These are phyloP conservation scores for Coelopa pilipes DNA, from an alignment of 2,888 invertebrate species.

Conservation along the genomic window DNA sequence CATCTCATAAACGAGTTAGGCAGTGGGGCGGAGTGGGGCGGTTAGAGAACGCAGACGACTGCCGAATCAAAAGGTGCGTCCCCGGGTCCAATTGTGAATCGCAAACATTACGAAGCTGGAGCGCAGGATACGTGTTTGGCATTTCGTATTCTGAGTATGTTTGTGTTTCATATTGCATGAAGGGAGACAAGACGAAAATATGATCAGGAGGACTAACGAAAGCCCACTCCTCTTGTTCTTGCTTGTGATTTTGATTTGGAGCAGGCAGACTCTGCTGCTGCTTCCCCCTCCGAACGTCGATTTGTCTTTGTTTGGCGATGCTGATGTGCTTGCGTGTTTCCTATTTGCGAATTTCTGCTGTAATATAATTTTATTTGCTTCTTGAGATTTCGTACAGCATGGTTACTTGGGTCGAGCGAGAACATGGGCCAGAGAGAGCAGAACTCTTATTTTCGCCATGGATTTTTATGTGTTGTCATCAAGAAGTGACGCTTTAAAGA, in stretches of 20 bases:
- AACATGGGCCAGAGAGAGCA: neutral
- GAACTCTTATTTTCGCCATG: neutral
- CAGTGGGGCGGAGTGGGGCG: neutral
- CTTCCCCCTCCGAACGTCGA: neutral
- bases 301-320: neutral
- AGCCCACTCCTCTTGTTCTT: neutral
- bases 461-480: too few relatives aligned
- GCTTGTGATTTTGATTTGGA: neutral
- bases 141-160: slow-evolving; percentile 12
- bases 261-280: too few relatives aligned
- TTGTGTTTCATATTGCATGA: neutral
- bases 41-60: slow-evolving; percentile 2
- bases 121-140: slow-evolving; percentile 29
- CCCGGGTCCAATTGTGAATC: neutral
- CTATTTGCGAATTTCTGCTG: slow-evolving; percentile 9
- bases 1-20: slow-evolving; percentile 2
- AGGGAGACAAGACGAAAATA: slow-evolving; percentile 5
- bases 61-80: slow-evolving; percentile 6
- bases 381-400: slow-evolving; percentile 8
- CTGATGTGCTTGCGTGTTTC: neutral
- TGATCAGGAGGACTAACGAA: slow-evolving; percentile 1
- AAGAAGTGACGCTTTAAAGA: too few relatives aligned
- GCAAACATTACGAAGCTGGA: slow-evolving; percentile 26
- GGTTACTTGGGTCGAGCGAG: neutral
- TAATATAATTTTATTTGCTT: slow-evolving; percentile 8